A percentile compares a stretch with the other conserved stretches of the same genome.
Evolutionary conservation across 2,113 vertebrate species (phyloP).

Genomic region (Vimba vimba): DNA sequence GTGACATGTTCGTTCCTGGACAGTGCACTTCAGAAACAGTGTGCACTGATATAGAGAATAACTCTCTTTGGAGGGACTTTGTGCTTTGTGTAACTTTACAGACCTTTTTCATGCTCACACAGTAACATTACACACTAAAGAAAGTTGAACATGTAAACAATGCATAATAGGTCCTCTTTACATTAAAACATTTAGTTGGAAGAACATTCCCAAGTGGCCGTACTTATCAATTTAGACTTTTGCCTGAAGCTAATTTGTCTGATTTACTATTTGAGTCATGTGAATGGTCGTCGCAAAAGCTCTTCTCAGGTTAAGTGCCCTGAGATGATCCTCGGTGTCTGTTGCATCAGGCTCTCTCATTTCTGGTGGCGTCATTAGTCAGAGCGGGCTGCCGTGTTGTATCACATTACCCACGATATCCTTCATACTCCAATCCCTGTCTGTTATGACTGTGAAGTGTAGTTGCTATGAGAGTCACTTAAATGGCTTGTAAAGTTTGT

Average conservation of each 20-base stretch:
- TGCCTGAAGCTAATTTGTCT: background rate
- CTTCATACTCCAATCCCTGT: background rate
- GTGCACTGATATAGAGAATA: no score
- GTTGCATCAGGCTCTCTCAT: constrained; percentile 12
- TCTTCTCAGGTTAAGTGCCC: constrained; percentile 30
- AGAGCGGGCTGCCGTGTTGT: background rate
- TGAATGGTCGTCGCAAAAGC: background rate
- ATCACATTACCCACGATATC: background rate
- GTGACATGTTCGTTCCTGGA: no score
- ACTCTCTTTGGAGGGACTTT: no score
- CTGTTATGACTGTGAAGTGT: background rate
- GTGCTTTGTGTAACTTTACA: no score
- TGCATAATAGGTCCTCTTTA: no score
- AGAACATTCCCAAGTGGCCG: background rate
- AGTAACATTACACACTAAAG: no score
- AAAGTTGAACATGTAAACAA: no score
- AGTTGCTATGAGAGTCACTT: background rate
- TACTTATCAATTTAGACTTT: background rate
- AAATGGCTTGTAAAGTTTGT: constrained; percentile 2
- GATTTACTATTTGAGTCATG: constrained; percentile 16
- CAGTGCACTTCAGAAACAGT: no score
- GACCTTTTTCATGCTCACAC: no score
- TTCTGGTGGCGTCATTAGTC: background rate
- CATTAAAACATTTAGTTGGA: background rate
- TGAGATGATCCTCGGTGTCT: constrained; percentile 13